phyloP scores from a whole-genome alignment of 2,113 vertebrate genomes.

The Sminthopsis crassicaudata region DNA sequence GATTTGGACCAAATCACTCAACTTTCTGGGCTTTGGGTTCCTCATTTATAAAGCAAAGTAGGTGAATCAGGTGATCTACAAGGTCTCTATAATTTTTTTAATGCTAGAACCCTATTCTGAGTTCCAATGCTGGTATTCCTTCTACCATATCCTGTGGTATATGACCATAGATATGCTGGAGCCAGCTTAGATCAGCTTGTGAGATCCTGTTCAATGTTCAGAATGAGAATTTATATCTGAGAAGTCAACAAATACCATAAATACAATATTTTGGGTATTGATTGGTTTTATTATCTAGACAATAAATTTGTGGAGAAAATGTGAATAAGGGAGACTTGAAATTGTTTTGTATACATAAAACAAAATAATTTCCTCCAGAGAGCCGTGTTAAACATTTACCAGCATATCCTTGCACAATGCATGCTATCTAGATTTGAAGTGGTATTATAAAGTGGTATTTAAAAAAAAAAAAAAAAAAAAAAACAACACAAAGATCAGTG shows the following conservation, averaged over 20 bases:
- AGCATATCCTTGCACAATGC: neutral
- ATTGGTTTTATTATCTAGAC: neutral
- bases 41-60: neutral
- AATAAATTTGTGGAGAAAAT: neutral
- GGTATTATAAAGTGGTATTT: too few species aligned
- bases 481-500: neutral
- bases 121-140: neutral
- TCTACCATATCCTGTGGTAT: neutral
- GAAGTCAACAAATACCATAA: neutral
- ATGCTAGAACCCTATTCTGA: neutral
- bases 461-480: too few species aligned
- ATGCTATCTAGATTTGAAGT: neutral
- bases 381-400: neutral
- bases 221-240: neutral
- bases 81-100: neutral
- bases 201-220: neutral
- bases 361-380: neutral
- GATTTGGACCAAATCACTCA: neutral
- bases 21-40: neutral
- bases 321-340: neutral
- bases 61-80: neutral
- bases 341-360: neutral
- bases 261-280: neutral
- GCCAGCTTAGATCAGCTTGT: neutral
- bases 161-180: neutral